Percentiles rank a stretch among this genome's conserved stretches.
Conservation (phyloP, 2,797 vertebrate genomes). For the Sebastolobus altivelis region DNA sequence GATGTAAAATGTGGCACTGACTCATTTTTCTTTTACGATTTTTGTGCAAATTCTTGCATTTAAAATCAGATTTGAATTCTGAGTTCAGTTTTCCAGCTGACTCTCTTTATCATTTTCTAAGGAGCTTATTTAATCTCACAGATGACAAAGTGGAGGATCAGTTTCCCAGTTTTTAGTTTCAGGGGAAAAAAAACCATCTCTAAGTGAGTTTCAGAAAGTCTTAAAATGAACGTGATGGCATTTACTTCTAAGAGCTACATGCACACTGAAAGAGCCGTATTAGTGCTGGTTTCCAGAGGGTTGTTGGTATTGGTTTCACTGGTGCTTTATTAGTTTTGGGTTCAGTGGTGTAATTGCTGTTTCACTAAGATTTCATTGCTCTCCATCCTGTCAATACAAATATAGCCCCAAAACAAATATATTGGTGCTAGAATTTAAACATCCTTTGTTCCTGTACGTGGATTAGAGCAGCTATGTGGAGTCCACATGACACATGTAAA, state of each 20-base stretch:
- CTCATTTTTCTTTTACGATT: not conserved
- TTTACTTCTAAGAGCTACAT: constrained; percentile 8
- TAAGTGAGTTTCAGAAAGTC: not conserved
- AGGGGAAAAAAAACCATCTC: not conserved
- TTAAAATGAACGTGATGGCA: not conserved
- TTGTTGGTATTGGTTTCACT: not conserved
- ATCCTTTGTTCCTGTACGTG: constrained; percentile 13
- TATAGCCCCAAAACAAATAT: constrained; percentile 24
- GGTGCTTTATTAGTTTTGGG: not conserved
- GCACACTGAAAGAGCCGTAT: not conserved
- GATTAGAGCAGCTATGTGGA: constrained; percentile 54
- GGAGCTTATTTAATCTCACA: not conserved
- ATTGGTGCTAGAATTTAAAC: constrained; percentile 26
- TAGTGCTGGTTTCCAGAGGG: not conserved
- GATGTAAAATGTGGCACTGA: not conserved
- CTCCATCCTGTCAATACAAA: constrained; percentile 12
- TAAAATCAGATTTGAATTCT: not conserved
- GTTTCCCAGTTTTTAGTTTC: not conserved
- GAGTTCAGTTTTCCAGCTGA: not conserved
- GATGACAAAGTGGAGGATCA: not conserved
- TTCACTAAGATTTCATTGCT: not conserved
- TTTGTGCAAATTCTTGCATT: not conserved
- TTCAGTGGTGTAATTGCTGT: not conserved
- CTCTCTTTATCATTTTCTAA: not conserved
- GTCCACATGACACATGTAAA: constrained; percentile 47